These are phyloP conservation scores for Acleris literana DNA, from an alignment of 2,888 invertebrate genomes.

Conservation along the genomic window DNA sequence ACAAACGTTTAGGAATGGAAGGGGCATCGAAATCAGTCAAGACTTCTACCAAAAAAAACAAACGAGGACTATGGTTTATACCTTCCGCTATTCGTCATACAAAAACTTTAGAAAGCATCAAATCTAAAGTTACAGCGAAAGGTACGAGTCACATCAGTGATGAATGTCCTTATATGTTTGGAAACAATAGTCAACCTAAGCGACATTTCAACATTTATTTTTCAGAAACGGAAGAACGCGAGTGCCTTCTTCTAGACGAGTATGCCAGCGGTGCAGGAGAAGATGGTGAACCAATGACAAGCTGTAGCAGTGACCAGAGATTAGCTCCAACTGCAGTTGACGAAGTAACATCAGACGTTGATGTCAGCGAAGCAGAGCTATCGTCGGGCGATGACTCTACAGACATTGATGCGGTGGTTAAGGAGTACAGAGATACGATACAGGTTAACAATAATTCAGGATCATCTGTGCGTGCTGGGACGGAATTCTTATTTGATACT, in stretches of 20 bases:
- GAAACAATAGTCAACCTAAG: no score
- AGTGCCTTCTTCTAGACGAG: conserved; percentile 84
- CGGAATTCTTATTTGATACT: neutral
- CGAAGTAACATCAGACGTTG: conserved; percentile 69
- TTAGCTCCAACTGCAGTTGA: conserved; percentile 61
- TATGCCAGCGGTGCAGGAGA: conserved; percentile 73
- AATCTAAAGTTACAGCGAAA: conserved; percentile 73
- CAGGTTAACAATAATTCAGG: conserved; percentile 71
- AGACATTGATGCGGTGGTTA: conserved; percentile 90
- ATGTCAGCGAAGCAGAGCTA: conserved; percentile 83
- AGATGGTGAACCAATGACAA: conserved; percentile 63
- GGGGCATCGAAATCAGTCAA: conserved; percentile 56
- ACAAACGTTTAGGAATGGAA: conserved; percentile 73
- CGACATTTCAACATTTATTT: conserved; percentile 5
- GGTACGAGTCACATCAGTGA: conserved; percentile 50
- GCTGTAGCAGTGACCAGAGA: conserved; percentile 59
- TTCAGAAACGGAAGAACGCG: conserved; percentile 81
- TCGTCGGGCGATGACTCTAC: conserved; percentile 86
- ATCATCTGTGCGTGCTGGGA: neutral
- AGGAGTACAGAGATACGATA: conserved; percentile 89
- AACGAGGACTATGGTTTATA: conserved; percentile 79
- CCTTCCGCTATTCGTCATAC: conserved; percentile 78
- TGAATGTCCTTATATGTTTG: no score
- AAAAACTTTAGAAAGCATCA: conserved; percentile 77
- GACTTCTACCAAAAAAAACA: conserved; percentile 60